These are phyloP conservation scores for Tragelaphus buxtoni DNA, from an alignment of 2,113 vertebrate species.

Conservation along the genomic window DNA sequence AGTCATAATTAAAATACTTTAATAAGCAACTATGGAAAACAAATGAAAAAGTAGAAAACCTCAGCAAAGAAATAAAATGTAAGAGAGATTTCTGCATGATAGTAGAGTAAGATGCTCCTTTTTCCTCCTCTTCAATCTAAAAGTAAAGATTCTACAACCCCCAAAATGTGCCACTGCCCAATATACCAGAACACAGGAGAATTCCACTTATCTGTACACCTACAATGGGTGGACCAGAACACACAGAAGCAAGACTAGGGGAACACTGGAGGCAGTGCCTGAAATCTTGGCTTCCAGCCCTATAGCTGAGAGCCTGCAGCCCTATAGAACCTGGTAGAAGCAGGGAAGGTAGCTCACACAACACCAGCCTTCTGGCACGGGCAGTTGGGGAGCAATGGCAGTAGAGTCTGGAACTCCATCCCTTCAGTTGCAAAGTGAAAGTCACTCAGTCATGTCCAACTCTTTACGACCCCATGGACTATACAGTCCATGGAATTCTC, in stretches of 20 bases:
- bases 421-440: neutral
- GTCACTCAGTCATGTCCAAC: neutral
- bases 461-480: neutral
- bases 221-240: neutral
- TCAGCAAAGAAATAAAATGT: neutral
- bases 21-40: neutral
- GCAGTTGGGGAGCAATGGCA: neutral
- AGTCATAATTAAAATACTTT: neutral
- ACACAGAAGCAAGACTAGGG: neutral
- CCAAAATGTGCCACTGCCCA: neutral
- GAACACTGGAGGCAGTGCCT: neutral
- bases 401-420: neutral
- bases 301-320: neutral
- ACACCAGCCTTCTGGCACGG: neutral
- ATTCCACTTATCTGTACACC: neutral
- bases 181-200: neutral
- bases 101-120: neutral
- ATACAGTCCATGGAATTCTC: neutral
- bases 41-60: neutral
- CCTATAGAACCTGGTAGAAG: neutral
- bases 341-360: neutral
- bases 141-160: neutral
- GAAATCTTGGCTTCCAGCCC: neutral
- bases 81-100: neutral
- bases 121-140: neutral